These are phyloP conservation scores for Megaustenia siamemsis DNA, from an alignment of 2,888 invertebrate species.

Conservation along the genomic window DNA sequence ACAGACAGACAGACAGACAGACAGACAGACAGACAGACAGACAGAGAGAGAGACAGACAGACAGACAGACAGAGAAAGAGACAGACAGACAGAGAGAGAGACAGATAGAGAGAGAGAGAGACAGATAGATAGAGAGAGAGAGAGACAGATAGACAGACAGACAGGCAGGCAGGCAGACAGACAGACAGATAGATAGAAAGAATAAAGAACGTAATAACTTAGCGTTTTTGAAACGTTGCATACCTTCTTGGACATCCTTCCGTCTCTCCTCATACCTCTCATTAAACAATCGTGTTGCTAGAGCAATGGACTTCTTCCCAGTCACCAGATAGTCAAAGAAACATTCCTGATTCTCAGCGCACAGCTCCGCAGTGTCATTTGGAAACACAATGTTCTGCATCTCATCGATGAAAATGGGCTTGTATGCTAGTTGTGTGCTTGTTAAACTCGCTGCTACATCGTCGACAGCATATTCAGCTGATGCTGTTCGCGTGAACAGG, in stretches of 20 bases:
- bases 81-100: too few relatives aligned
- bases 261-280: constrained; percentile 65
- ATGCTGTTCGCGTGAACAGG: constrained; percentile 32
- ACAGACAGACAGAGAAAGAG: constrained; percentile 4
- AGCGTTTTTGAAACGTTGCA: too few relatives aligned
- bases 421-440: neutral
- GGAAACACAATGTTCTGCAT: neutral
- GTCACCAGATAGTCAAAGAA: constrained; percentile 69
- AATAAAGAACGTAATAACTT: neutral
- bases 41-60: constrained; percentile 20
- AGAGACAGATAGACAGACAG: too few relatives aligned
- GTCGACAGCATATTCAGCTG: neutral
- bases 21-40: too few relatives aligned
- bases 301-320: constrained; percentile 64
- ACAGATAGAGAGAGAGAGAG: too few relatives aligned
- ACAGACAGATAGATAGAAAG: too few relatives aligned
- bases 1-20: too few relatives aligned
- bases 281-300: constrained; percentile 64
- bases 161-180: too few relatives aligned
- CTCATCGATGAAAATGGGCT: constrained; percentile 41
- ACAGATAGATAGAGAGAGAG: too few relatives aligned
- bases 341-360: constrained; percentile 68
- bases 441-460: neutral
- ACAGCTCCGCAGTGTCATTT: constrained; percentile 62
- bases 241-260: constrained; percentile 52